Percentiles rank a stretch among this genome's conserved stretches.
Conservation (phyloP, 2,888 invertebrate genomes). For the Apotomis turbidana region DNA sequence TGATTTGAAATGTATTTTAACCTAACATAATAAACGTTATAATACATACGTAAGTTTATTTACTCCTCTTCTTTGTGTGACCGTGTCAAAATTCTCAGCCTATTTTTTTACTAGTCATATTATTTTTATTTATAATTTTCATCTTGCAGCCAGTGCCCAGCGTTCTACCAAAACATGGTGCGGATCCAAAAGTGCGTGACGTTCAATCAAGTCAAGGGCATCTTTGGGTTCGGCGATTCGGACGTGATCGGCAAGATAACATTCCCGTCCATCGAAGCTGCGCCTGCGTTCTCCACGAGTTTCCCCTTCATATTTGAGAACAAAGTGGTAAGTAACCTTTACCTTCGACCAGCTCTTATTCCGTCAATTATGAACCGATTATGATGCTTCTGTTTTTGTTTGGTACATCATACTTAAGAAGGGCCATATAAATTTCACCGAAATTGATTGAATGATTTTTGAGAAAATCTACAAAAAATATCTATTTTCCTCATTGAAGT, state of each 20-base stretch:
- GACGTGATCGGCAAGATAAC: slow-evolving; percentile 98
- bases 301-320: slow-evolving; percentile 96
- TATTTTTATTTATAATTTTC: neutral
- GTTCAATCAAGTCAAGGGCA: slow-evolving; percentile 98
- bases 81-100: no score
- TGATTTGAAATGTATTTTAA: no score
- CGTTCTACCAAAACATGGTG: slow-evolving; percentile 96
- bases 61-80: no score
- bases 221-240: slow-evolving; percentile 98
- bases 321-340: slow-evolving; percentile 83
- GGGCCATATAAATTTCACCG: no score
- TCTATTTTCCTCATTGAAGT: no score
- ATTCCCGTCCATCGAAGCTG: slow-evolving; percentile 98
- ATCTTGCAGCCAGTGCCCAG: slow-evolving; percentile 89
- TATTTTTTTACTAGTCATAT: neutral
- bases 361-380: no score
- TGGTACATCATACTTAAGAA: no score
- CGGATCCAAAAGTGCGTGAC: slow-evolving; percentile 97
- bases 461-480: no score
- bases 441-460: no score
- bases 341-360: neutral
- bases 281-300: slow-evolving; percentile 94
- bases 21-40: no score
- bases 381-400: no score
- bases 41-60: no score